Conservation (phyloP, 2,888 invertebrate genomes). For the Coecobrya sp. region DNA sequence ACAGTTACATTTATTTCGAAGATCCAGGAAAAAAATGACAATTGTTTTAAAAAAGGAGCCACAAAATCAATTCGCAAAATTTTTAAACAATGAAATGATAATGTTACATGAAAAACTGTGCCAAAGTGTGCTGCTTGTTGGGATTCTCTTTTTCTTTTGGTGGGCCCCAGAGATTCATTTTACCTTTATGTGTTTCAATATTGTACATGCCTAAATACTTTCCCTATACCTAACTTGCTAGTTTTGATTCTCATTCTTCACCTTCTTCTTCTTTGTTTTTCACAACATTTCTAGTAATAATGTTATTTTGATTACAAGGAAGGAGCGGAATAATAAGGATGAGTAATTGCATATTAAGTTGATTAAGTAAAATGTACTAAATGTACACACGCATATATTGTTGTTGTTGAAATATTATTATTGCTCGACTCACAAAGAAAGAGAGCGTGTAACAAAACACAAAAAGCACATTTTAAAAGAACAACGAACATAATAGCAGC, state of each 20-base stretch:
- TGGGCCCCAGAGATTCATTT: conserved; percentile 9
- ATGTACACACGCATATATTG: conserved; percentile 7
- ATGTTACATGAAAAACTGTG: conserved; percentile 30
- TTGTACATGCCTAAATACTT: background rate
- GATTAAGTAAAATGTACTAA: background rate
- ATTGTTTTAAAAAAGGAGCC: conserved; percentile 32
- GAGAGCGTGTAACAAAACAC: conserved; percentile 52
- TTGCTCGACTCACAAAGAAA: conserved; percentile 40
- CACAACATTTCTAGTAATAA: background rate
- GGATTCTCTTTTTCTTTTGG: conserved; percentile 29
- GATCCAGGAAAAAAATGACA: conserved; percentile 6
- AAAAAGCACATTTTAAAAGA: conserved; percentile 56
- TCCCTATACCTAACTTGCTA: conserved; percentile 6
- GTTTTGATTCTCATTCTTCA: conserved; percentile 80
- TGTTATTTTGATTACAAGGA: conserved; percentile 2
- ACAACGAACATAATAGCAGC: conserved; percentile 23
- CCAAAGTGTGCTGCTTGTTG: conserved; percentile 47
- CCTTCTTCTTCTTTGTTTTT: conserved; percentile 45
- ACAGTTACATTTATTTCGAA: conserved; percentile 83
- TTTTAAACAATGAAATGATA: background rate
- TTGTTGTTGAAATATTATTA: background rate
- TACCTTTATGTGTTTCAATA: background rate
- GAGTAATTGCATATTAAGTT: background rate
- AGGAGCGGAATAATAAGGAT: background rate
- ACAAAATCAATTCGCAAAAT: background rate